Evolutionary conservation across 37 sponge, comb jelly and placozoan genomes (phyloP), one percentile per base, ranked within the genome.

Genomic region (Axinella damicornis): DNA sequence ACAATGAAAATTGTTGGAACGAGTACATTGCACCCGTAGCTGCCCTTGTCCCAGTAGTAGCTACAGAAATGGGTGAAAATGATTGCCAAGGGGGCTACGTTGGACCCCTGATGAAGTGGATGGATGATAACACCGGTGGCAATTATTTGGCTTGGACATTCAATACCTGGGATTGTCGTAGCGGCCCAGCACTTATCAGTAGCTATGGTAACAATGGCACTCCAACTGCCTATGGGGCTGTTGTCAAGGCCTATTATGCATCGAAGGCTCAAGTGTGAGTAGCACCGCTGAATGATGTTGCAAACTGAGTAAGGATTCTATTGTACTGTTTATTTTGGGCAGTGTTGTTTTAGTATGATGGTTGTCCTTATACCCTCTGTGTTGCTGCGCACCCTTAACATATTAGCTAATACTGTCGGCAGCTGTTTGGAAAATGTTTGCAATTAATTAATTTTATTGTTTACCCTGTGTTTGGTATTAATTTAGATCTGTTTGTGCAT

Each of bases 111-210:
- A 78, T 78, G 79, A 33, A 78, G 25, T 78, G 79, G 79, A 19
- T 78, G 52, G 79, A 78, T 25, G 39, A 22, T 0, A 13, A 62
- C 0, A 31, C 34, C 30, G 41, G 46, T 22, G 41, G 24, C n/a
- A 62, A 39, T 65, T 78, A 78, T 46, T 65, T 78, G 17, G 65
- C 79, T 2, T 78, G 79, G 79, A 78, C 79, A 25, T 78, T 64
- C 65, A 78, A 78, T 41, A 40, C 64, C 0, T 78, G 79, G 79
- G 79, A 78, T 37, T 78, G 79, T 65, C 62, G 63, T 22, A 64
- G 79, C 30, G 79, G 79, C 18, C 79, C 79, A 0, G 79, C 79
- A 9, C 79, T 78, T 0, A 78, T 78, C 52, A 24, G 14, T 12
- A 64, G 65, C 65, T 78, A 78, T 19, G 40, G 21, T 22, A 34